Evolutionary conservation across 1,140 invertebrate genomes (phyloP).

Genomic region (Oedothorax gibbosus): DNA sequence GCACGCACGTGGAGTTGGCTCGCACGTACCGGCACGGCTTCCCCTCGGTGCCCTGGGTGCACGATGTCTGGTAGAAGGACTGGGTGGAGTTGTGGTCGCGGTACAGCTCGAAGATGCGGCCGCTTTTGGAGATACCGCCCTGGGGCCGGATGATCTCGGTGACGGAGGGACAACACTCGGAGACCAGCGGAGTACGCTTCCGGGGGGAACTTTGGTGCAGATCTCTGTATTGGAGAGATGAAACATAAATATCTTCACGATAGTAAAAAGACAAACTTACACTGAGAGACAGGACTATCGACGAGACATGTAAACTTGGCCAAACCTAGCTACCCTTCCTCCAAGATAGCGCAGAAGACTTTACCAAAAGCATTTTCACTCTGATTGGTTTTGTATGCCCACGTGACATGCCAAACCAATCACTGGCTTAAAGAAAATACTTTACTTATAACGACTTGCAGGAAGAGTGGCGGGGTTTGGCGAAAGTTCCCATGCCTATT

Average conservation of each 20-base stretch:
- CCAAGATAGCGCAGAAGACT: not conserved
- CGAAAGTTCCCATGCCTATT: too few species aligned
- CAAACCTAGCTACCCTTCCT: too few species aligned
- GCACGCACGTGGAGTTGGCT: slow-evolving; percentile 78
- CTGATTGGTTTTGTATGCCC: too few species aligned
- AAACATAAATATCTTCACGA: too few species aligned
- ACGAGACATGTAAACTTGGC: too few species aligned
- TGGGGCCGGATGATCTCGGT: slow-evolving; percentile 81
- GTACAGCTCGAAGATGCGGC: slow-evolving; percentile 81
- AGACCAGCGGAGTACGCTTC: slow-evolving; percentile 15
- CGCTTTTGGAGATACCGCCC: slow-evolving; percentile 80
- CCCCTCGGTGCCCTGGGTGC: slow-evolving; percentile 77
- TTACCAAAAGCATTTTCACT: not conserved
- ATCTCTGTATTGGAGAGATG: slow-evolving; percentile 13
- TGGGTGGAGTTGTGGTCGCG: slow-evolving; percentile 73
- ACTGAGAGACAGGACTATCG: too few species aligned
- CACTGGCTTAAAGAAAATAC: too few species aligned
- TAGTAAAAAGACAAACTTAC: not conserved
- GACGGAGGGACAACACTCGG: slow-evolving; percentile 83
- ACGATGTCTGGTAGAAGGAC: slow-evolving; percentile 84
- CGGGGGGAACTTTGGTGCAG: slow-evolving; percentile 7
- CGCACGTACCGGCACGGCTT: slow-evolving; percentile 81
- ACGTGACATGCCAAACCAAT: too few species aligned
- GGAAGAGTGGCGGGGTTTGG: too few species aligned
- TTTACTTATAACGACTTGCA: too few species aligned